Evolutionary conservation across 2,888 invertebrate genomes (phyloP).

Genomic region (Gryllus longicercus): DNA sequence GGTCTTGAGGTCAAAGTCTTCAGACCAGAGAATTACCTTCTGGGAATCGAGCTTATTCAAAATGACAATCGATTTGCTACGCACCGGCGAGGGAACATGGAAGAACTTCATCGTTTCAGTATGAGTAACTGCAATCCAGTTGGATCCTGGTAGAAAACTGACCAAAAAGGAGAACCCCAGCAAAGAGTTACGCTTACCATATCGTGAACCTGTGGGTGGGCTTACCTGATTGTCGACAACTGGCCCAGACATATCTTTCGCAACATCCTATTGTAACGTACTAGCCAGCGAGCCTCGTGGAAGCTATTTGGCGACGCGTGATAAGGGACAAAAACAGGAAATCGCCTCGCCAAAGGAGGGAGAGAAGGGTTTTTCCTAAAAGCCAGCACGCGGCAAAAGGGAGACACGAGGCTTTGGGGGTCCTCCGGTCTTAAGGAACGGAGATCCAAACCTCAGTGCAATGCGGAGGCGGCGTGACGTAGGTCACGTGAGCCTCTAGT

Average conservation of each 20-base stretch:
- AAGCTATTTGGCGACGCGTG: too few relatives aligned
- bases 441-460: too few relatives aligned
- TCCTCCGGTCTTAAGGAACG: too few relatives aligned
- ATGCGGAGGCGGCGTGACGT: too few relatives aligned
- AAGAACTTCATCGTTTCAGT: neutral
- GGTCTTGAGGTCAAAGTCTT: neutral
- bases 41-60: neutral
- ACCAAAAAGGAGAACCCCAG: neutral
- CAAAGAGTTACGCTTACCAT: neutral
- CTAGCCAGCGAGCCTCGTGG: too few relatives aligned
- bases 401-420: too few relatives aligned
- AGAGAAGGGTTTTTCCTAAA: too few relatives aligned
- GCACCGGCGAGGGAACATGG: neutral
- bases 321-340: too few relatives aligned
- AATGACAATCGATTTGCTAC: neutral
- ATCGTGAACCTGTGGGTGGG: neutral
- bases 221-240: neutral
- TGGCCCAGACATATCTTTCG: neutral
- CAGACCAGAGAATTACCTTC: neutral
- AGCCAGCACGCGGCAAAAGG: too few relatives aligned
- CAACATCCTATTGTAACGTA: neutral
- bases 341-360: too few relatives aligned
- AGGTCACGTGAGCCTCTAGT: too few relatives aligned
- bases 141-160: neutral
- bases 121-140: neutral